Conservation (phyloP, 2,113 vertebrate species). For the Lophius piscatorius region DNA sequence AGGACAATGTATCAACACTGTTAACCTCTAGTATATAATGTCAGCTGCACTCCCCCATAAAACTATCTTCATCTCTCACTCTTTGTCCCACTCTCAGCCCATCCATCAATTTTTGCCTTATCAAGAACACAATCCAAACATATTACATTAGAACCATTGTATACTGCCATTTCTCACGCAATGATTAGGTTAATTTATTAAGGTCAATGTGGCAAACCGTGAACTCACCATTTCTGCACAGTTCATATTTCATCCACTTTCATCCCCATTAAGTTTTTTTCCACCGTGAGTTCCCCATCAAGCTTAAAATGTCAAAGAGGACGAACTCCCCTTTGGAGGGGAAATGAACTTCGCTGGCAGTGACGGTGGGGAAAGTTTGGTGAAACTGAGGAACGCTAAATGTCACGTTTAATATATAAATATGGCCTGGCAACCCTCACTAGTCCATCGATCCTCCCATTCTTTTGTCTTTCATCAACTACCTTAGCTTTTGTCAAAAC, state of each 20-base stretch:
- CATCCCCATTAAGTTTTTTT: slow-evolving; percentile 35
- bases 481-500: slow-evolving; percentile 45
- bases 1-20: neutral
- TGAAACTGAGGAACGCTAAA: slow-evolving; percentile 43
- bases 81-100: too few relatives aligned
- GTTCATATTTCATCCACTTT: slow-evolving; percentile 37
- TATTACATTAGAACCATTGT: too few relatives aligned
- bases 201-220: neutral
- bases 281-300: slow-evolving; percentile 41
- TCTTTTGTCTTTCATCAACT: slow-evolving; percentile 35
- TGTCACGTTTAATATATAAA: slow-evolving; percentile 59
- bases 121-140: too few relatives aligned
- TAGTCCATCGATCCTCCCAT: slow-evolving; percentile 38
- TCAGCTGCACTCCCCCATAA: neutral
- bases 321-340: slow-evolving; percentile 44
- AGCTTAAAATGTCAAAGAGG: slow-evolving; percentile 62
- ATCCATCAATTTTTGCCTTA: too few relatives aligned
- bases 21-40: neutral
- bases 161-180: too few relatives aligned
- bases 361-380: slow-evolving; percentile 36
- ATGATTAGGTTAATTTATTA: neutral
- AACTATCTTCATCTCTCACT: too few relatives aligned
- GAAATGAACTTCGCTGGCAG: slow-evolving; percentile 35
- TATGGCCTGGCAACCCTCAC: slow-evolving; percentile 26
- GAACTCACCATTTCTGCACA: neutral